These are phyloP conservation scores for Drosophila punjabiensis DNA, from an alignment of 1,140 invertebrate genomes.

Conservation along the genomic window DNA sequence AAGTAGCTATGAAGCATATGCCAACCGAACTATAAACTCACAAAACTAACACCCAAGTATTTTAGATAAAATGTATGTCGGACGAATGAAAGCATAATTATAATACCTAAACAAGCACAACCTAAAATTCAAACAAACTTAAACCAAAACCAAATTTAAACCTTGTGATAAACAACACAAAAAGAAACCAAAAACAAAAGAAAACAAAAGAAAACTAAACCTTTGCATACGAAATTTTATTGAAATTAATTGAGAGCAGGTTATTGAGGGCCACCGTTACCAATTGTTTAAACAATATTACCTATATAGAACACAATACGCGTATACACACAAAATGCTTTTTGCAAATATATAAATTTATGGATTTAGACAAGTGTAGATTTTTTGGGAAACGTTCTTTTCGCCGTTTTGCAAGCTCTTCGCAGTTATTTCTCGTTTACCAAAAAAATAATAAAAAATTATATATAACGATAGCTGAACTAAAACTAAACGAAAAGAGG, in stretches of 20 bases:
- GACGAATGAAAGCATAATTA: constrained; percentile 37
- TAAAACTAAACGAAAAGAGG: constrained; percentile 31
- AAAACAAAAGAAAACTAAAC: constrained; percentile 33
- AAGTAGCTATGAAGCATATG: constrained; percentile 56
- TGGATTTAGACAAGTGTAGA: constrained; percentile 46
- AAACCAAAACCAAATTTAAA: constrained; percentile 69
- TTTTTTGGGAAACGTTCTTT: constrained; percentile 46
- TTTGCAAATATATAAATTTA: constrained; percentile 52
- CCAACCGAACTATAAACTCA: constrained; percentile 59
- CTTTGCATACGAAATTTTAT: constrained; percentile 65
- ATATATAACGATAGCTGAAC: constrained; percentile 21
- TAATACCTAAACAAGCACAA: constrained; percentile 47
- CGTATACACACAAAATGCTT: constrained; percentile 53
- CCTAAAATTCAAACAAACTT: constrained; percentile 48
- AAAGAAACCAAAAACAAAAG: constrained; percentile 20
- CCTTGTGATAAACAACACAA: constrained; percentile 74
- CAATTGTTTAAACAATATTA: constrained; percentile 66
- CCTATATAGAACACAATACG: constrained; percentile 51
- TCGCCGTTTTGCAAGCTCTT: constrained; percentile 47
- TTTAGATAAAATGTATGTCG: constrained; percentile 78
- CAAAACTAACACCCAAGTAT: constrained; percentile 65
- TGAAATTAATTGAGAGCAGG: constrained; percentile 73
- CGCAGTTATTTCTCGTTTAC: constrained; percentile 39
- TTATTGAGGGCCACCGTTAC: constrained; percentile 77
- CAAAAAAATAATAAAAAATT: constrained; percentile 30